These are phyloP conservation scores for Dicrostonyx torquatus DNA, from an alignment of 2,797 vertebrate genomes.

Conservation along the genomic window DNA sequence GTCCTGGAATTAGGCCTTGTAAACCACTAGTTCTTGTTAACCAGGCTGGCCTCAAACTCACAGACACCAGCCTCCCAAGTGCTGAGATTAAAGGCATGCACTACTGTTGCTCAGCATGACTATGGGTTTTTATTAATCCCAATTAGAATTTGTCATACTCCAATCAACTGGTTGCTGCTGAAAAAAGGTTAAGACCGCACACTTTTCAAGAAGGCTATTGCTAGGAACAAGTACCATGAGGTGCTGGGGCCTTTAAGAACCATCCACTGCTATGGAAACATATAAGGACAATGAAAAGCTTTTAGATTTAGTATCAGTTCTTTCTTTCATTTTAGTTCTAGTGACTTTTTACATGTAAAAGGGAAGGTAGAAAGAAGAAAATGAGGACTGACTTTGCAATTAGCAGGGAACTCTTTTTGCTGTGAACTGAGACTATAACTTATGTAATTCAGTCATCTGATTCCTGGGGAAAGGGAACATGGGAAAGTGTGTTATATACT, in stretches of 20 bases:
- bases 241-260: not conserved
- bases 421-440: not conserved
- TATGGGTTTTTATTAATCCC: too few species aligned
- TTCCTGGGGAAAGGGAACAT: not conserved
- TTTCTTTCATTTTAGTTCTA: not conserved
- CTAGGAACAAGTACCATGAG: not conserved
- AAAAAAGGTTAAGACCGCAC: not conserved
- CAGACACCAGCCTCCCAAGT: too few species aligned
- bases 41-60: too few species aligned
- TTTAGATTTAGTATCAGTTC: not conserved
- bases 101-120: too few species aligned
- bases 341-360: slow-evolving; percentile 29
- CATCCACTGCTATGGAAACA: not conserved
- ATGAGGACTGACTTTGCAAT: not conserved
- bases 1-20: too few species aligned
- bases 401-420: not conserved
- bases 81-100: too few species aligned
- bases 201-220: not conserved
- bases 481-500: not conserved
- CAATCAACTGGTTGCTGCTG: not conserved
- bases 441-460: not conserved
- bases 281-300: not conserved
- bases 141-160: not conserved
- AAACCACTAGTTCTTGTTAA: too few species aligned
- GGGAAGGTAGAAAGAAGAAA: not conserved